phyloP scores from a whole-genome alignment of 2,113 vertebrate species.

The Chaetops frenatus region DNA sequence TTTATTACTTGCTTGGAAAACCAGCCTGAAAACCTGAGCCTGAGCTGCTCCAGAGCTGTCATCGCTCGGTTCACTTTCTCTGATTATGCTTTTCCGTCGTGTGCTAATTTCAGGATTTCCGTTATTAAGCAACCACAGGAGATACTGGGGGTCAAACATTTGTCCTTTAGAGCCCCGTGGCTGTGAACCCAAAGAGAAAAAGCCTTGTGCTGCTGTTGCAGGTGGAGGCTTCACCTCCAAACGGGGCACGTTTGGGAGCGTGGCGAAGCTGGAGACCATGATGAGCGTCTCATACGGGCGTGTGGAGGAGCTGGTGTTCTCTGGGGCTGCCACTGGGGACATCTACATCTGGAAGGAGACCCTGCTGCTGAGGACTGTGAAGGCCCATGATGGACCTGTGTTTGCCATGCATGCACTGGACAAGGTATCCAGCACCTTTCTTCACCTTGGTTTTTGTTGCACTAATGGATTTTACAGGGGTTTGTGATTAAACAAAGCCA shows the following conservation, averaged over 20 bases:
- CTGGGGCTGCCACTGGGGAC: constrained; percentile 90
- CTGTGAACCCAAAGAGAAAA: background rate
- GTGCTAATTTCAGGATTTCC: background rate
- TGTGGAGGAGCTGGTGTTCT: constrained; percentile 89
- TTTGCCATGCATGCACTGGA: constrained; percentile 96
- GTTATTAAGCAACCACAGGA: background rate
- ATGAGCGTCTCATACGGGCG: constrained; percentile 91
- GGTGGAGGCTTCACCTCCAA: constrained; percentile 93
- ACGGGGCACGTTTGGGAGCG: constrained; percentile 85
- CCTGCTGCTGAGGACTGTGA: constrained; percentile 87
- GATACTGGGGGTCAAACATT: background rate
- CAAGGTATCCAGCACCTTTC: constrained; percentile 75
- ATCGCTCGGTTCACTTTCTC: background rate
- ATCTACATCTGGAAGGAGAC: constrained; percentile 96
- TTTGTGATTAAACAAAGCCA: background rate
- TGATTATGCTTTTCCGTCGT: background rate
- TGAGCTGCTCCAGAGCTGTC: background rate
- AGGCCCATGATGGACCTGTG: constrained; percentile 94
- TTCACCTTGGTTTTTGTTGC: background rate
- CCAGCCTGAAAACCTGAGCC: background rate
- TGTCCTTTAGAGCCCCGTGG: background rate
- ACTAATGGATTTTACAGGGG: background rate
- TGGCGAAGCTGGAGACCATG: constrained; percentile 91
- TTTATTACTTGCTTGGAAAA: background rate
- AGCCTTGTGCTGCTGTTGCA: constrained; percentile 35